These are phyloP conservation scores for Chaetura pelagica DNA, from an alignment of 2,113 vertebrate species.

Conservation along the genomic window DNA sequence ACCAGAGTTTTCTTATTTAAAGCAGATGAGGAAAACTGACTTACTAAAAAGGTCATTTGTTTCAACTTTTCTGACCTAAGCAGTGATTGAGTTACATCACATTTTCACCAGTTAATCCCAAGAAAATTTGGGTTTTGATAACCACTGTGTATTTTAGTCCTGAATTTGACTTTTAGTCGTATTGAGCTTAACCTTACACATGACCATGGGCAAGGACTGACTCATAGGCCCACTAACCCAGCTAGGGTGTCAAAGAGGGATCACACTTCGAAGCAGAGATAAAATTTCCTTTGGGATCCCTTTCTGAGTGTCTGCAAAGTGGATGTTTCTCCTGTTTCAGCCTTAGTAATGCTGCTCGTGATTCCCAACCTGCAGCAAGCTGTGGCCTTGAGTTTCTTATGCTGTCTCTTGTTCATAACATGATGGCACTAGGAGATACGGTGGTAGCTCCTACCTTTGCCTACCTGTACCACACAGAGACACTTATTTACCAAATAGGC, in stretches of 20 bases:
- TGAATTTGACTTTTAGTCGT: background rate
- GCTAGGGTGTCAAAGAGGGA: background rate
- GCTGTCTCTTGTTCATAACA: background rate
- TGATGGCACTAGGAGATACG: background rate
- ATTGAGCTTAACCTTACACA: background rate
- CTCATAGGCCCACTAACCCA: background rate
- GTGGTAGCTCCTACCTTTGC: background rate
- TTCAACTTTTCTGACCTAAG: background rate
- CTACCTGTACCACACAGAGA: background rate
- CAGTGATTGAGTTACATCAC: background rate
- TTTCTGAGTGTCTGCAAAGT: background rate
- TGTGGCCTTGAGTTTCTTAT: background rate
- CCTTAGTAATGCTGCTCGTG: background rate
- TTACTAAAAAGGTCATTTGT: background rate
- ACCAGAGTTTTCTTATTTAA: background rate
- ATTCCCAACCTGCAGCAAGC: background rate
- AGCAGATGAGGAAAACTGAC: background rate
- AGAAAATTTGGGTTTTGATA: background rate
- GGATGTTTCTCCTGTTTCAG: background rate
- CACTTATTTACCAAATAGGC: background rate
- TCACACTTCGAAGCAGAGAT: background rate
- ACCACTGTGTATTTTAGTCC: rapidly evolving
- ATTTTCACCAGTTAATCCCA: background rate
- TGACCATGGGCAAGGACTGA: background rate
- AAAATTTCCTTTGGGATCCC: background rate